A percentile compares a stretch with the other conserved stretches of the same genome.
Conservation (phyloP, 1,140 invertebrate genomes). For the Ephestia elutella region DNA sequence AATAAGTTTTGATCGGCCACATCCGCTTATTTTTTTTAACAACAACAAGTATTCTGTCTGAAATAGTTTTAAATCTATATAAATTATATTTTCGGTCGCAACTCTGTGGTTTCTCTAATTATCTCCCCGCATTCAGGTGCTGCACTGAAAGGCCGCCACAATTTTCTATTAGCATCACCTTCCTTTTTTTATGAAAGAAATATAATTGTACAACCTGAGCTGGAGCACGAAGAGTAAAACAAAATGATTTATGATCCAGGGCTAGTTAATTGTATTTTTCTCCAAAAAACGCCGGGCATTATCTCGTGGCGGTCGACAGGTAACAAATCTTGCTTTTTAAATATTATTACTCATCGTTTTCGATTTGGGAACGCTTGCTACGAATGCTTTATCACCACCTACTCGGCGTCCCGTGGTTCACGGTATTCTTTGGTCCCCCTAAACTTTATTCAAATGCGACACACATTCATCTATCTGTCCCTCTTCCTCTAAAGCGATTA, state of each 20-base stretch:
- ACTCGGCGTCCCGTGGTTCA: slow-evolving; percentile 67
- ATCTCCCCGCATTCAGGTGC: slow-evolving; percentile 34
- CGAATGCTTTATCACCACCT: slow-evolving; percentile 72
- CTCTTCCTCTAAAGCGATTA: slow-evolving; percentile 45
- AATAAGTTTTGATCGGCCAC: not conserved
- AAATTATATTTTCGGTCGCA: slow-evolving; percentile 6
- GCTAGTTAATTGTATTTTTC: slow-evolving; percentile 68
- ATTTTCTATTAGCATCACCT: slow-evolving; percentile 48
- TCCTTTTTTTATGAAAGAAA: slow-evolving; percentile 38
- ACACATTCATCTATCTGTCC: slow-evolving; percentile 58
- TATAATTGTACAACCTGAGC: slow-evolving; percentile 63
- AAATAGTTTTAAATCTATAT: not conserved
- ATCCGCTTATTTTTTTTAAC: not conserved
- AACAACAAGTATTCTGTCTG: not conserved
- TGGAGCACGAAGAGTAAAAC: slow-evolving; percentile 38
- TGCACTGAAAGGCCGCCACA: slow-evolving; percentile 30
- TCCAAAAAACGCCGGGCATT: slow-evolving; percentile 60
- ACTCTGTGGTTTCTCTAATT: slow-evolving; percentile 33
- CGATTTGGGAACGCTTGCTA: slow-evolving; percentile 68
- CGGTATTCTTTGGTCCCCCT: slow-evolving; percentile 61
- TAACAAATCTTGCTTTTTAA: slow-evolving; percentile 73
- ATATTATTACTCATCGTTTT: slow-evolving; percentile 73
- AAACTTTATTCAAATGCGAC: slow-evolving; percentile 70
- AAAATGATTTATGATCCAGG: slow-evolving; percentile 55
- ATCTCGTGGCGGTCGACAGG: slow-evolving; percentile 64